Evolutionary conservation across 1,140 invertebrate species (phyloP), one percentile per base, ranked within the genome.

Genomic region (Cotesia chilonis): DNA sequence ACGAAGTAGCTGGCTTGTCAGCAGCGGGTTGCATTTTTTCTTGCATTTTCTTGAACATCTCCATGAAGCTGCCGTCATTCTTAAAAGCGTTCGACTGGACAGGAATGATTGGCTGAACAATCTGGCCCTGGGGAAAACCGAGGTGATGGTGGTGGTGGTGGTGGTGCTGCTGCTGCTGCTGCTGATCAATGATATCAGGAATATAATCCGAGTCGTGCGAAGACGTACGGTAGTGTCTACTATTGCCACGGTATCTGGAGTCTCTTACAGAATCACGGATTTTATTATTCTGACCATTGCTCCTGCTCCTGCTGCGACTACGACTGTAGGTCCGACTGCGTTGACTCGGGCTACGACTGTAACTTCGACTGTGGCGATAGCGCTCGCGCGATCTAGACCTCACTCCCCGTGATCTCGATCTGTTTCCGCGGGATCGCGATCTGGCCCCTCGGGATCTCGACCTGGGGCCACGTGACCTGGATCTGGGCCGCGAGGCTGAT

Each of bases 11-110:
- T 17, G 83, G 87, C 82, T 81, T 78, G 75, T 88, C 83, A 47
- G 81, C 78, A 7, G 82, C 36, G 17, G 73, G 77, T 70, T 77
- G 83, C 82, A 84, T 83, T 67, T 82, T 82, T 82, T 94, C 90
- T 79, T 96, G 94, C 92, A 96, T 92, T 81, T 94, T 94, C 85
- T 95, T 95, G 80, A 95, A 96, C 88, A 95, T 92, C 82, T 95
- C 94, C 81, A 96, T 88, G 80, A 96, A 96, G 68, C 93, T 94
- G 9, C 95, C 95, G 82, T 96, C 95, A 82, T 96, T 96, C 77
- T 92, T 92, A 77, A 94, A 94, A 3, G 89, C 90, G 78, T 92
- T 91, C n/a, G 88, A 82, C 54, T 87, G 88, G 0, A 78, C 73
- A 9, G 81, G 75, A 52, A 78, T 69, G 5, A 80, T 79, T 0